A percentile compares a stretch with the other conserved stretches of the same genome.
phyloP scores from a whole-genome alignment of 2,888 invertebrate species.

The Helleia helle region DNA sequence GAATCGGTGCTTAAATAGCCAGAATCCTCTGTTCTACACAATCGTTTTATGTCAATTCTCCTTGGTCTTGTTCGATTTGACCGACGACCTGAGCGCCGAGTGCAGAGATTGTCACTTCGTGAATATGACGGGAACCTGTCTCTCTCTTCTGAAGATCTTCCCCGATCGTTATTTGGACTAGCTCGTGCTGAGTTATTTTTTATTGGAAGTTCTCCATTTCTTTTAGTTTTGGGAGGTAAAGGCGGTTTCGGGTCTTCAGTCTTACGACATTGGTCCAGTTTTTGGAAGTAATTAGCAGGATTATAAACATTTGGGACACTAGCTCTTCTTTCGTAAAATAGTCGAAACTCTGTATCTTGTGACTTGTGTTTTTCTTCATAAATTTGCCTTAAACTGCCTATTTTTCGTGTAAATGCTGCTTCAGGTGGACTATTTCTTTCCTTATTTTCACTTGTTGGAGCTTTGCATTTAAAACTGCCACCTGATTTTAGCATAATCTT shows the following conservation, averaged over 20 bases:
- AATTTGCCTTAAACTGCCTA: slow-evolving; percentile 84
- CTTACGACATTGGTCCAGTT: slow-evolving; percentile 41
- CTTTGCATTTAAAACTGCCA: slow-evolving; percentile 80
- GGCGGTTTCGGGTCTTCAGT: slow-evolving; percentile 53
- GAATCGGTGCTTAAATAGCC: slow-evolving; percentile 91
- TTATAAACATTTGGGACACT: slow-evolving; percentile 47
- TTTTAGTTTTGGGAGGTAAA: slow-evolving; percentile 51
- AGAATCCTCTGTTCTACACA: slow-evolving; percentile 78
- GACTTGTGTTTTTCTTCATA: slow-evolving; percentile 80
- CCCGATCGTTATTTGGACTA: slow-evolving; percentile 47
- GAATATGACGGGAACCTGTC: slow-evolving; percentile 46
- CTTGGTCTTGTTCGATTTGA: slow-evolving; percentile 54
- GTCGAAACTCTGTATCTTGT: slow-evolving; percentile 34
- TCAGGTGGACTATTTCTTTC: slow-evolving; percentile 38
- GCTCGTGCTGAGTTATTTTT: slow-evolving; percentile 36
- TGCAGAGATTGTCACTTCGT: slow-evolving; percentile 46
- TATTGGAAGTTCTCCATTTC: slow-evolving; percentile 36
- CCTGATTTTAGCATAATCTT: slow-evolving; percentile 77
- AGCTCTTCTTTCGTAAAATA: slow-evolving; percentile 48
- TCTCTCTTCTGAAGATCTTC: slow-evolving; percentile 48
- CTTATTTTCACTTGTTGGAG: slow-evolving; percentile 38
- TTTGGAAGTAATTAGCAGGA: slow-evolving; percentile 43
- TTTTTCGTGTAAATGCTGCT: slow-evolving; percentile 69
- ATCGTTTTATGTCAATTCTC: slow-evolving; percentile 52
- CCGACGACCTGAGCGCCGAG: slow-evolving; percentile 52